A percentile compares a stretch with the other conserved stretches of the same genome.
phyloP scores from a whole-genome alignment of 1,140 invertebrate genomes.

The Drosophila pseudoobscura region DNA sequence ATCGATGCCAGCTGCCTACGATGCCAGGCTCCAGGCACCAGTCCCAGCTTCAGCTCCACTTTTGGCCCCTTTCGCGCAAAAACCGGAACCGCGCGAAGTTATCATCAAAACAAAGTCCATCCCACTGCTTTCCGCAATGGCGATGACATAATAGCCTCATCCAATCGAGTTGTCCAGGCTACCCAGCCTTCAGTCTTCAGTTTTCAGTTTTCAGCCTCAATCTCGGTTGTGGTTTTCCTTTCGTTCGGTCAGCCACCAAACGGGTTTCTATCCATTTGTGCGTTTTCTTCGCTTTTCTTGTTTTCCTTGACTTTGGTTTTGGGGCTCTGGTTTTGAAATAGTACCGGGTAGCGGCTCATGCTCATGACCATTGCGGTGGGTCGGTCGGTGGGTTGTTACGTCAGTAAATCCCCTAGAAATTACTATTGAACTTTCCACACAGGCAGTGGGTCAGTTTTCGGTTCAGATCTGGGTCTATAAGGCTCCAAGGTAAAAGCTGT shows the following conservation, averaged over 20 bases:
- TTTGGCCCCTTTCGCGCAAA: constrained; percentile 33
- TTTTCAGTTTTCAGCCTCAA: constrained; percentile 1
- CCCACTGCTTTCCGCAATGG: constrained; percentile 55
- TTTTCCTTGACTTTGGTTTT: constrained; percentile 54
- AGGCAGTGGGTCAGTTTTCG: constrained; percentile 65
- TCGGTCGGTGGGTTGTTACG: constrained; percentile 27
- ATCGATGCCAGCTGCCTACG: constrained; percentile 14
- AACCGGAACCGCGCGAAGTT: constrained; percentile 48
- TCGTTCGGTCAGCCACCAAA: constrained; percentile 42
- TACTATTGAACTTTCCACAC: constrained; percentile 43
- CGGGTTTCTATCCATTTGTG: constrained; percentile 35
- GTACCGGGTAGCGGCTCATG: neutral
- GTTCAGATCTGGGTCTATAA: constrained; percentile 40
- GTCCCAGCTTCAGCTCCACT: constrained; percentile 33
- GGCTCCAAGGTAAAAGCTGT: constrained; percentile 12
- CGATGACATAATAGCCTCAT: constrained; percentile 70
- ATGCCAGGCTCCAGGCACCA: constrained; percentile 9
- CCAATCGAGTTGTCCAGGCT: constrained; percentile 32
- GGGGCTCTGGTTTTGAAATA: constrained; percentile 13
- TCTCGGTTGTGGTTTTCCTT: constrained; percentile 52
- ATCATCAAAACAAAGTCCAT: constrained; percentile 51
- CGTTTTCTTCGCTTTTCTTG: constrained; percentile 49
- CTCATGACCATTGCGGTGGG: constrained; percentile 39
- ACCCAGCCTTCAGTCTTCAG: neutral
- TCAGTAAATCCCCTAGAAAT: constrained; percentile 20